Conservation (phyloP, 2,888 invertebrate genomes). For the Cecidostiba fungosa region DNA sequence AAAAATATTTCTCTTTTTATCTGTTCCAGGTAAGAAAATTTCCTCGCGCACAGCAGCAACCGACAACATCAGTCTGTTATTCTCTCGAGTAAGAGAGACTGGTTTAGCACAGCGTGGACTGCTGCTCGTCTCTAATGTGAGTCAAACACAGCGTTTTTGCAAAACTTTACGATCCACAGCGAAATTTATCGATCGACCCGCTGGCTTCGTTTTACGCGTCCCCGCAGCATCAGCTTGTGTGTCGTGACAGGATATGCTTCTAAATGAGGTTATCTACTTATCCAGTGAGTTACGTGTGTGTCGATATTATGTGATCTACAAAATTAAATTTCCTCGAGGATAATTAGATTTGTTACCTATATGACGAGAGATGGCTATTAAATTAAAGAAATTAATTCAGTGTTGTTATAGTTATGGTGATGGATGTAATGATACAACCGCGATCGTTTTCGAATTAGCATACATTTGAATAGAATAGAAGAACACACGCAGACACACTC, state of each 20-base stretch:
- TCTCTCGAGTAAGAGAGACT: conserved; percentile 23
- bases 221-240: background rate
- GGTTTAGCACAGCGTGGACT: conserved; percentile 13
- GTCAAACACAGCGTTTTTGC: conserved; percentile 26
- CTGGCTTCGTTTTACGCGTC: conserved; percentile 2
- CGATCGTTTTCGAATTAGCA: background rate
- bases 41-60: background rate
- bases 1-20: conserved; percentile 41
- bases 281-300: background rate
- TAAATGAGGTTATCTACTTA: background rate
- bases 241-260: background rate
- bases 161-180: conserved; percentile 42
- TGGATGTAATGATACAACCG: background rate
- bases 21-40: conserved; percentile 52
- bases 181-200: conserved; percentile 29
- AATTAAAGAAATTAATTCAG: background rate
- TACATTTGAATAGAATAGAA: background rate
- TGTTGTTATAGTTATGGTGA: too few species aligned
- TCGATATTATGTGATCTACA: background rate
- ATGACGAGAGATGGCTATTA: background rate
- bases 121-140: conserved; percentile 31
- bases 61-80: conserved; percentile 29
- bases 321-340: background rate
- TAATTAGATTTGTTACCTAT: background rate
- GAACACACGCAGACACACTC: background rate